These are phyloP conservation scores for Diploscapter pachys DNA, from an alignment of 1,140 invertebrate species.

Conservation along the genomic window DNA sequence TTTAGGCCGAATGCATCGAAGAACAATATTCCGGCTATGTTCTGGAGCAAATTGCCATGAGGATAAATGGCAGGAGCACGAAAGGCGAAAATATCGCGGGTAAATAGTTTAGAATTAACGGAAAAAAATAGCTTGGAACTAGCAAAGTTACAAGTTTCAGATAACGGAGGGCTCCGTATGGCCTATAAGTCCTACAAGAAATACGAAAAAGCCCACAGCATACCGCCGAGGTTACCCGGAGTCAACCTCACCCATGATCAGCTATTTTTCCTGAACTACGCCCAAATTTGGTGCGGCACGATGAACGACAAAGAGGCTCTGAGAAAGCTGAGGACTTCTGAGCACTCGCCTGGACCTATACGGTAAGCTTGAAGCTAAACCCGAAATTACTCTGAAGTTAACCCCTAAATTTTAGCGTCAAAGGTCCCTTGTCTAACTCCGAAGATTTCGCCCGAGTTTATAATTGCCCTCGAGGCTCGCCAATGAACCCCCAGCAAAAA, in stretches of 20 bases:
- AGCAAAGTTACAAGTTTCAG: constrained; percentile 52
- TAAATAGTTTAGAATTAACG: constrained; percentile 62
- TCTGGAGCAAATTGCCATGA: constrained; percentile 56
- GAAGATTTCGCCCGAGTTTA: constrained; percentile 65
- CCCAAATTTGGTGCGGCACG: constrained; percentile 89
- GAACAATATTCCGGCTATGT: constrained; percentile 56
- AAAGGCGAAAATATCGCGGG: constrained; percentile 93
- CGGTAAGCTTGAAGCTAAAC: constrained; percentile 61
- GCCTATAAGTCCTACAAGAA: constrained; percentile 67
- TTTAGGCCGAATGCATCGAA: constrained; percentile 23
- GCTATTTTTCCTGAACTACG: constrained; percentile 83
- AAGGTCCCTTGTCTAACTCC: constrained; percentile 67
- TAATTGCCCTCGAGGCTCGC: constrained; percentile 62
- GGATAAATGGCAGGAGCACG: constrained; percentile 82
- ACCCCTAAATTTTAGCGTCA: constrained; percentile 64
- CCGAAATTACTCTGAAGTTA: not conserved
- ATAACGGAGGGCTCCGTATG: constrained; percentile 90
- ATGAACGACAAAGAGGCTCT: constrained; percentile 92
- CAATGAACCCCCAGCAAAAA: constrained; percentile 67
- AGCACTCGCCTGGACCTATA: constrained; percentile 88
- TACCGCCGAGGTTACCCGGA: constrained; percentile 70
- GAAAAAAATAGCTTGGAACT: too few species aligned
- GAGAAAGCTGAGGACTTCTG: constrained; percentile 86
- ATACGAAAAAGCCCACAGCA: constrained; percentile 50
- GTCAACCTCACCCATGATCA: constrained; percentile 79